Percentiles rank a stretch among this genome's conserved stretches.
phyloP scores from a whole-genome alignment of 1,140 invertebrate species.

The Hesperophylax magnus region DNA sequence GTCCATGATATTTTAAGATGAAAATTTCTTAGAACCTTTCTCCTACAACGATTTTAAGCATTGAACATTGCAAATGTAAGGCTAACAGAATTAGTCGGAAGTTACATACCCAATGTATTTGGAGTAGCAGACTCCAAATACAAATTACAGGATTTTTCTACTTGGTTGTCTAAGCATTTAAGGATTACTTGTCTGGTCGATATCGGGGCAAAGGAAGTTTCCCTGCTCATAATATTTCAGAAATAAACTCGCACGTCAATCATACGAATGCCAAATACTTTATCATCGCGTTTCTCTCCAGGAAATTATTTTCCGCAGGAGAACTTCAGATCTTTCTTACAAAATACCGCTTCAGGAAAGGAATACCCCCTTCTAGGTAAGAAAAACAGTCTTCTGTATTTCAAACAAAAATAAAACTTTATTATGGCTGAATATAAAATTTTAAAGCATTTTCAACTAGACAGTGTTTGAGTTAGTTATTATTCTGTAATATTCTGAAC shows the following conservation, averaged over 20 bases:
- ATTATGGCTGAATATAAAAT: too few species aligned
- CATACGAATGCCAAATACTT: conserved; percentile 45
- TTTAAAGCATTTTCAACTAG: too few species aligned
- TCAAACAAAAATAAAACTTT: too few species aligned
- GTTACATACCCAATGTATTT: too few species aligned
- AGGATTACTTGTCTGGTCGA: background rate
- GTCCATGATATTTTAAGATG: background rate
- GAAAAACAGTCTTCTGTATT: background rate
- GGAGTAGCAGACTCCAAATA: too few species aligned
- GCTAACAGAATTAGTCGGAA: too few species aligned
- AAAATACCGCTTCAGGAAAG: background rate
- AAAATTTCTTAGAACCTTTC: background rate
- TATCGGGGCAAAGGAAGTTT: background rate
- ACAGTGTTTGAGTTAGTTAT: too few species aligned
- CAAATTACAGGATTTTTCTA: too few species aligned
- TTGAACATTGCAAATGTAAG: background rate
- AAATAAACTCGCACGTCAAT: conserved; percentile 52
- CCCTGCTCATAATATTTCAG: conserved; percentile 6
- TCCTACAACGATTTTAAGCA: background rate
- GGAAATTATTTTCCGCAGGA: conserved; percentile 32
- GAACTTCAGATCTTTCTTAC: background rate
- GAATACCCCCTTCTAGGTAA: background rate
- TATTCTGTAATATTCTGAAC: too few species aligned
- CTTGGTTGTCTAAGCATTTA: background rate
- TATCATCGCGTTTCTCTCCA: conserved; percentile 30